A percentile compares a stretch with the other conserved stretches of the same genome.
Evolutionary conservation across 2,888 invertebrate species (phyloP).

Genomic region (Catocala nupta): DNA sequence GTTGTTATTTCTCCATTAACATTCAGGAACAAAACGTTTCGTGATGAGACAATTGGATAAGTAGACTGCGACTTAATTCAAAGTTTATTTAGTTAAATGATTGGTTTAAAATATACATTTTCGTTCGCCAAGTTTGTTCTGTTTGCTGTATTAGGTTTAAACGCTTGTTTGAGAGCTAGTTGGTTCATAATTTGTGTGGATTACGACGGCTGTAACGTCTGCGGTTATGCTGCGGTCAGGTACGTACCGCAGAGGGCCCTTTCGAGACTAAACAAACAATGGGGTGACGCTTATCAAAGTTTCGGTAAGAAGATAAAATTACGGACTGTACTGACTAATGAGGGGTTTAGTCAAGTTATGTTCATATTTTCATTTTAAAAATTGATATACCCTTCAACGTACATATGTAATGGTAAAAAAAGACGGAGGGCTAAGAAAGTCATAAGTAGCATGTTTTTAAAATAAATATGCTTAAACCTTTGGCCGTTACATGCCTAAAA

Average conservation of each 20-base stretch:
- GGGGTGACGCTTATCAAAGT: conserved; percentile 35
- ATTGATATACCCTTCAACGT: too few species aligned
- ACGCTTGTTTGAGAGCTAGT: conserved; percentile 26
- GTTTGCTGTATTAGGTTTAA: conserved; percentile 26
- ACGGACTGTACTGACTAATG: too few species aligned
- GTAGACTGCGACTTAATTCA: conserved; percentile 19
- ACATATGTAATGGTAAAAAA: too few species aligned
- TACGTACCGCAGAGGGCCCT: conserved; percentile 16
- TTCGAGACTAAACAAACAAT: conserved; percentile 27
- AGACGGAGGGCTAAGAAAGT: too few species aligned
- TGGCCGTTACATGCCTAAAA: too few species aligned
- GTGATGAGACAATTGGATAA: conserved; percentile 11
- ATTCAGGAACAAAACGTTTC: conserved; percentile 24
- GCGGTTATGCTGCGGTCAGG: conserved; percentile 16
- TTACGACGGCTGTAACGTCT: conserved; percentile 22
- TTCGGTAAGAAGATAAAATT: background rate
- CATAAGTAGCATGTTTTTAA: too few species aligned
- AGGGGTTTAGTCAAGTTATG: background rate
- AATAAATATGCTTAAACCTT: too few species aligned
- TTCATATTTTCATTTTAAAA: too few species aligned
- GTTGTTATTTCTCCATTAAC: conserved; percentile 32
- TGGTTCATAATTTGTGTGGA: conserved; percentile 35
- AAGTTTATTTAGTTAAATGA: conserved; percentile 34
- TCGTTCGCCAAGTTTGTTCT: conserved; percentile 31
- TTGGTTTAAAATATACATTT: conserved; percentile 38